Percentiles rank a stretch among this genome's conserved stretches.
Evolutionary conservation across 2,888 invertebrate species (phyloP).

Genomic region (Scaptomyza flava): DNA sequence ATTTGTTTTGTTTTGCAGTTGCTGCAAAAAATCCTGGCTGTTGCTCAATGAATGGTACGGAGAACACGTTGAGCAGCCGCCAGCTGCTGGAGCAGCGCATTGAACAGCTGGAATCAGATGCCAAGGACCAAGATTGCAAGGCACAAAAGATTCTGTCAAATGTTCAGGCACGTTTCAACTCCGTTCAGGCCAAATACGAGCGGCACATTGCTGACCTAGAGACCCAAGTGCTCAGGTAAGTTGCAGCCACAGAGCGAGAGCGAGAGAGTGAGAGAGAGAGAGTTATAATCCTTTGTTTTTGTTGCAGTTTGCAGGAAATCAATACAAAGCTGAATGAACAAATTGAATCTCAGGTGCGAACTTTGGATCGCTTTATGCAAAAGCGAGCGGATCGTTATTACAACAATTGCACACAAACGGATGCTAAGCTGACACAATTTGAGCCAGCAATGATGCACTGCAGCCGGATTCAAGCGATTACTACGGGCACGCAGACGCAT

Average conservation of each 20-base stretch:
- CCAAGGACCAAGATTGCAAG: constrained; percentile 89
- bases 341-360: constrained; percentile 84
- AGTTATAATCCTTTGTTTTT: neutral
- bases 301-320: constrained; percentile 83
- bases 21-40: constrained; percentile 86
- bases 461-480: constrained; percentile 24
- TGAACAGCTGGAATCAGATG: constrained; percentile 88
- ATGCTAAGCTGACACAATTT: constrained; percentile 41
- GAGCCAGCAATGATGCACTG: neutral
- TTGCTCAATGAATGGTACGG: constrained; percentile 77
- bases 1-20: constrained; percentile 81
- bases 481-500: constrained; percentile 55
- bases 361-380: constrained; percentile 82
- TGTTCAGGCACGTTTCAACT: constrained; percentile 90
- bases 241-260: neutral
- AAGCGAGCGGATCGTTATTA: constrained; percentile 80
- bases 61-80: constrained; percentile 80
- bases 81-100: constrained; percentile 89
- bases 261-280: neutral
- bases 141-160: constrained; percentile 89
- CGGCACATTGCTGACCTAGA: constrained; percentile 91
- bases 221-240: constrained; percentile 86
- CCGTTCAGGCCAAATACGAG: constrained; percentile 91
- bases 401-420: constrained; percentile 84
- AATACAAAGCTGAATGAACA: constrained; percentile 86